Percentiles rank a stretch among this genome's conserved stretches.
phyloP scores from a whole-genome alignment of 92 coral and sea anemone species.

The Heteractis magnifica region DNA sequence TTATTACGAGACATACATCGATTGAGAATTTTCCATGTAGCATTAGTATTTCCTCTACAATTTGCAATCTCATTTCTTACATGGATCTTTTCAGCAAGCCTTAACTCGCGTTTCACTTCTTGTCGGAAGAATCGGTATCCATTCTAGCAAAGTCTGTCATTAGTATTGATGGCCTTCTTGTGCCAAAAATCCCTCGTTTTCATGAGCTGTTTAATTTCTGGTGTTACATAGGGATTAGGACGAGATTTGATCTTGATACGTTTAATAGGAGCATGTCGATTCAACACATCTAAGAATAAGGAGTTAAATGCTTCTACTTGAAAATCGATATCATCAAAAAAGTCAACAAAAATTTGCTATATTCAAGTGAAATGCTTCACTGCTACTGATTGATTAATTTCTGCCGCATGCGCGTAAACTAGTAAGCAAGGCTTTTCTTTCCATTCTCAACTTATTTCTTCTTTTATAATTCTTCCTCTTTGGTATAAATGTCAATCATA shows the following conservation, averaged over 20 bases:
- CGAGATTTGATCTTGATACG: constrained; percentile 40
- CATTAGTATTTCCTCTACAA: constrained; percentile 41
- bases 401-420: no score
- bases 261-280: constrained; percentile 29
- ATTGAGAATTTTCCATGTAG: constrained; percentile 47
- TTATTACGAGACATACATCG: constrained; percentile 44
- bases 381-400: no score
- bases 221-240: constrained; percentile 42
- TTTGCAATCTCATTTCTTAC: constrained; percentile 21
- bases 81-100: constrained; percentile 45
- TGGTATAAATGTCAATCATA: no score
- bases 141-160: constrained; percentile 43
- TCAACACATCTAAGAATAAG: neutral
- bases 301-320: neutral
- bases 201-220: constrained; percentile 44
- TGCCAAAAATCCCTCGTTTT: constrained; percentile 45
- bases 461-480: no score
- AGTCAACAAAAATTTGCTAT: no score
- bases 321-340: neutral
- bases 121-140: constrained; percentile 36
- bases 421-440: no score
- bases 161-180: constrained; percentile 36
- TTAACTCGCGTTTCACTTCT: constrained; percentile 35
- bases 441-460: no score
- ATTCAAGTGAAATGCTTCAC: no score